Percentiles rank a stretch among this genome's conserved stretches.
phyloP scores from a whole-genome alignment of 2,113 vertebrate genomes.

The Micromys minutus region DNA sequence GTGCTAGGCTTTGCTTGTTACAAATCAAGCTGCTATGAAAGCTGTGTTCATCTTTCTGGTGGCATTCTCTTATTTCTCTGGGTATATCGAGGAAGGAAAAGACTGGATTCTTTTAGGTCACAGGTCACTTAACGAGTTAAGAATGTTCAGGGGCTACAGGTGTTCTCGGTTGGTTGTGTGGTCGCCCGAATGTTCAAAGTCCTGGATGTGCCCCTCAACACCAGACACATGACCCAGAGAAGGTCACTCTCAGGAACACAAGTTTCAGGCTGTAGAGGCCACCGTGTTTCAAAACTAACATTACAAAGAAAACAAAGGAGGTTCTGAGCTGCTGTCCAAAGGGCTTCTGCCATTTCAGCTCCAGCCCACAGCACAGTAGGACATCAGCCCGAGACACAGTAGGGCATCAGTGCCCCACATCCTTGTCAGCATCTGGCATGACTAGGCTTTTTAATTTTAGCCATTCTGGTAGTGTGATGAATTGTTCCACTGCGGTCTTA shows the following conservation, averaged over 20 bases:
- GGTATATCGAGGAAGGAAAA: not conserved
- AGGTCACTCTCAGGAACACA: not conserved
- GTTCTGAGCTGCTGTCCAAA: not conserved
- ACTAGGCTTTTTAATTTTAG: slow-evolving; percentile 28
- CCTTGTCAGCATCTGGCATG: not conserved
- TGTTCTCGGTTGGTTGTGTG: no score
- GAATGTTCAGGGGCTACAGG: not conserved
- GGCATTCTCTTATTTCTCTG: slow-evolving; percentile 17
- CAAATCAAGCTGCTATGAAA: not conserved
- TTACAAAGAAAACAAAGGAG: not conserved
- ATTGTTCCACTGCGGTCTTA: not conserved
- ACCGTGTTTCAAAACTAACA: not conserved
- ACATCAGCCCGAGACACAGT: not conserved
- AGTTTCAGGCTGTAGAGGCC: not conserved
- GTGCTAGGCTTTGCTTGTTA: slow-evolving; percentile 2
- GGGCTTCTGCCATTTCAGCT: not conserved
- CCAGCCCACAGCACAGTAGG: not conserved
- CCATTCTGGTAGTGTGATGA: not conserved
- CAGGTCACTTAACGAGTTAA: not conserved
- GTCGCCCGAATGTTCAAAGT: not conserved
- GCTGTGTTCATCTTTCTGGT: not conserved
- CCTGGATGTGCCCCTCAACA: no score
- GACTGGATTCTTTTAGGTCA: not conserved
- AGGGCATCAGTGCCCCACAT: not conserved
- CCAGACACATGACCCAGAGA: not conserved